Conservation (phyloP, 2,797 vertebrate genomes). For the Rachycentron canadum region DNA sequence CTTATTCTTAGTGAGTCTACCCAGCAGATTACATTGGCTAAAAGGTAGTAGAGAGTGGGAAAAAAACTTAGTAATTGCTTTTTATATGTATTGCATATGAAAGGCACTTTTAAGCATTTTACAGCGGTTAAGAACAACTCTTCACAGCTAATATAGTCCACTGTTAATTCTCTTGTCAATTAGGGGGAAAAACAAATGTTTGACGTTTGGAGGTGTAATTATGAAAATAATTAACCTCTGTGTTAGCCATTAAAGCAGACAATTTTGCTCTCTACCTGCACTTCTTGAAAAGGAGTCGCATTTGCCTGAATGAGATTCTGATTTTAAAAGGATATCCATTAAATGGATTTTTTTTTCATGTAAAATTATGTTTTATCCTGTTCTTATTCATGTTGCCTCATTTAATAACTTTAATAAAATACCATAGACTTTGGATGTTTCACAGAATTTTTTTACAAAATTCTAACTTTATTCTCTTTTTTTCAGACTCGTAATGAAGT, state of each 20-base stretch:
- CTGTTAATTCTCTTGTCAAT: constrained; percentile 81
- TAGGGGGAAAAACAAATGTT: constrained; percentile 83
- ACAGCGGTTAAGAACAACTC: constrained; percentile 65
- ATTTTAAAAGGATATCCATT: constrained; percentile 42
- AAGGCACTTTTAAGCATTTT: constrained; percentile 71
- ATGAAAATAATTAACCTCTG: constrained; percentile 81
- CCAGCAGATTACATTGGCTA: constrained; percentile 69
- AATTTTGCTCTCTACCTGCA: constrained; percentile 55
- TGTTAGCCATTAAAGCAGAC: constrained; percentile 65
- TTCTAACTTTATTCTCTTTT: constrained; percentile 12
- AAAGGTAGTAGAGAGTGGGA: constrained; percentile 65
- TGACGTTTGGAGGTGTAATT: constrained; percentile 82
- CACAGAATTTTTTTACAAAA: constrained; percentile 29
- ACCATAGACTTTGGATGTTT: constrained; percentile 22
- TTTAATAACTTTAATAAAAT: constrained; percentile 61
- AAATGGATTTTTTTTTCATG: constrained; percentile 55
- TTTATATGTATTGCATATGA: constrained; percentile 75
- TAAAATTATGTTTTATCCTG: constrained; percentile 59
- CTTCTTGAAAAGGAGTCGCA: constrained; percentile 61
- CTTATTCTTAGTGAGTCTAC: constrained; percentile 75
- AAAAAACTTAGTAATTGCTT: constrained; percentile 71
- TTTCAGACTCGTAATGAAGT: constrained; percentile 16
- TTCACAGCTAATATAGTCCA: constrained; percentile 73
- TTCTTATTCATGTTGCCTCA: constrained; percentile 42
- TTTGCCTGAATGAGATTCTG: constrained; percentile 51